These are phyloP conservation scores for Smithornis capensis DNA, from an alignment of 2,113 vertebrate genomes.

Conservation along the genomic window DNA sequence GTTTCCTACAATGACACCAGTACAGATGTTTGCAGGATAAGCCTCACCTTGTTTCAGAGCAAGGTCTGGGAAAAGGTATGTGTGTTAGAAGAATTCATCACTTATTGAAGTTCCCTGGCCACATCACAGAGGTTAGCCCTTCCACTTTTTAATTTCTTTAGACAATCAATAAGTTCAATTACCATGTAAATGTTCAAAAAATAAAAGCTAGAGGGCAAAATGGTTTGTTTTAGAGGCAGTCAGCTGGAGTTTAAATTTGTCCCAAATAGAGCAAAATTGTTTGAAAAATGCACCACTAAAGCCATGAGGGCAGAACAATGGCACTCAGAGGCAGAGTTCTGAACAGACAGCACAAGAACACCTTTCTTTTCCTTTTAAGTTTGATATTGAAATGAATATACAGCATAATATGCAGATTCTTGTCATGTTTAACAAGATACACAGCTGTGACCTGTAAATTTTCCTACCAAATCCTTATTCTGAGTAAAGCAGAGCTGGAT, in stretches of 20 bases:
- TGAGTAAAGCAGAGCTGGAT: neutral
- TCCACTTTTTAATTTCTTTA: neutral
- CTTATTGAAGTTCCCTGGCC: neutral
- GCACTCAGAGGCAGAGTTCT: neutral
- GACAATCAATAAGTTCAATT: neutral
- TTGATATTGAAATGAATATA: neutral
- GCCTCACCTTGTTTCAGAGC: neutral
- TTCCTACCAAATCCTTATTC: neutral
- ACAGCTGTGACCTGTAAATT: neutral
- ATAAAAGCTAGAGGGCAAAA: neutral
- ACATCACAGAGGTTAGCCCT: neutral
- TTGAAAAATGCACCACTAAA: neutral
- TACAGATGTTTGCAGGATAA: neutral
- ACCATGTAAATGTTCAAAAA: neutral
- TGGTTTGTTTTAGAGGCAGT: neutral
- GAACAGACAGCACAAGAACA: neutral
- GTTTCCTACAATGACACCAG: neutral
- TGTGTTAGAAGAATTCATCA: neutral
- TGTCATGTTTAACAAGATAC: neutral
- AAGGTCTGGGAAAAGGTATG: neutral
- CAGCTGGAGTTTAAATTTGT: neutral
- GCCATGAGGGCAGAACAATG: neutral
- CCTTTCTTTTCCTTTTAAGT: neutral
- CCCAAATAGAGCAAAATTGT: neutral
- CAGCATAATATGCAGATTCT: neutral